Conservation (phyloP, 2,113 vertebrate genomes). For the Callopanchax toddi region DNA sequence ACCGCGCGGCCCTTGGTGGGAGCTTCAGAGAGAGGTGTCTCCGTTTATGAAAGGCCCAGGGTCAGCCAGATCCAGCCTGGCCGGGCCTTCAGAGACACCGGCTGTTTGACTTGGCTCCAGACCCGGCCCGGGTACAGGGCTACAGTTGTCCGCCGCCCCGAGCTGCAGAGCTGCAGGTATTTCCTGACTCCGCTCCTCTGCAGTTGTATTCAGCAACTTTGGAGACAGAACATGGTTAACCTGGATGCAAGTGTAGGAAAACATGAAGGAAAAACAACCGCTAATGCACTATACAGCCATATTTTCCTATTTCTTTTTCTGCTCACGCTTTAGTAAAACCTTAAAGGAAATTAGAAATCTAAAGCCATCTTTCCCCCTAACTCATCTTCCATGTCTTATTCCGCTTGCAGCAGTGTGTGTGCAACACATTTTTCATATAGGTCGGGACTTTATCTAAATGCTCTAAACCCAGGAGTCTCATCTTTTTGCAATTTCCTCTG, state of each 20-base stretch:
- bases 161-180: constrained; percentile 72
- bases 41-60: constrained; percentile 70
- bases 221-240: constrained; percentile 77
- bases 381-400: constrained; percentile 28
- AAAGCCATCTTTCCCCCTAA: constrained; percentile 27
- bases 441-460: constrained; percentile 36
- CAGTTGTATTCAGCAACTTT: constrained; percentile 84
- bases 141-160: constrained; percentile 67
- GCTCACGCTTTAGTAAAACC: constrained; percentile 20
- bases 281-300: background rate
- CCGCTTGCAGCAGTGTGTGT: constrained; percentile 7
- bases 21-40: constrained; percentile 68
- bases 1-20: constrained; percentile 48
- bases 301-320: constrained; percentile 28
- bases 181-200: constrained; percentile 72
- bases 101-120: constrained; percentile 75
- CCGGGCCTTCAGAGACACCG: constrained; percentile 65
- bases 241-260: constrained; percentile 59
- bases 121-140: constrained; percentile 61
- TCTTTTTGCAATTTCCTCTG: constrained; percentile 59
- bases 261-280: constrained; percentile 33
- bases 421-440: constrained; percentile 22
- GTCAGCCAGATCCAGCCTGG: constrained; percentile 49
- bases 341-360: constrained; percentile 62
- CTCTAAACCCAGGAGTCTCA: constrained; percentile 39